Percentiles rank a stretch among this genome's conserved stretches.
phyloP scores from a whole-genome alignment of 2,113 vertebrate species.

The Apus apus region DNA sequence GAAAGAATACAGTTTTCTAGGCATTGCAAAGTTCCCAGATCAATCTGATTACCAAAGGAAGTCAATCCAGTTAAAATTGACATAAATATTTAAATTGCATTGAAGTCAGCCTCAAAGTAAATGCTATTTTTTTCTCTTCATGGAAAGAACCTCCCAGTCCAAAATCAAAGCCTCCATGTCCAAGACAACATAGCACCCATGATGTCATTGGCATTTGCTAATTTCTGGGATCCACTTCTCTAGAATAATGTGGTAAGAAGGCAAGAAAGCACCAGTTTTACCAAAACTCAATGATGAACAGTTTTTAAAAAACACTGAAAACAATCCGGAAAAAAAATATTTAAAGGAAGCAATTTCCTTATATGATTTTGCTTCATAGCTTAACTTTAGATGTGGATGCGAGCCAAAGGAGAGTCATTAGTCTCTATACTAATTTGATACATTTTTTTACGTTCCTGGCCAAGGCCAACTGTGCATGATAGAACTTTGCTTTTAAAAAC shows the following conservation, averaged over 20 bases:
- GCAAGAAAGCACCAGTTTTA: neutral
- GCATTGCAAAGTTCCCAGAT: neutral
- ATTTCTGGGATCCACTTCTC: neutral
- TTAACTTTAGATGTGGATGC: neutral
- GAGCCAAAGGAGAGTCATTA: neutral
- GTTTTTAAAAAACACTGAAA: neutral
- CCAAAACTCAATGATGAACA: neutral
- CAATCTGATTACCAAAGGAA: neutral
- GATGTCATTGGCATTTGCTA: neutral
- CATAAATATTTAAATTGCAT: neutral
- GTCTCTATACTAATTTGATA: neutral
- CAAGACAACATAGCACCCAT: neutral
- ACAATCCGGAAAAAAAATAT: neutral
- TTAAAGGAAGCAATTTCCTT: neutral
- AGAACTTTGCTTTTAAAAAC: neutral
- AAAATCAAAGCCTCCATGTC: neutral
- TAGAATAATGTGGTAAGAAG: neutral
- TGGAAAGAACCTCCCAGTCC: neutral
- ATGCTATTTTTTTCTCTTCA: neutral
- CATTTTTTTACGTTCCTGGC: neutral
- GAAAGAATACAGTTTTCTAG: neutral
- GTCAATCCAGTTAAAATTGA: conserved; percentile 20
- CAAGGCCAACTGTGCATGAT: neutral
- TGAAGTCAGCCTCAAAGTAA: neutral
- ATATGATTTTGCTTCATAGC: neutral